A percentile compares a stretch with the other conserved stretches of the same genome.
phyloP scores from a whole-genome alignment of 2,888 invertebrate species.

The Eulithis prunata region DNA sequence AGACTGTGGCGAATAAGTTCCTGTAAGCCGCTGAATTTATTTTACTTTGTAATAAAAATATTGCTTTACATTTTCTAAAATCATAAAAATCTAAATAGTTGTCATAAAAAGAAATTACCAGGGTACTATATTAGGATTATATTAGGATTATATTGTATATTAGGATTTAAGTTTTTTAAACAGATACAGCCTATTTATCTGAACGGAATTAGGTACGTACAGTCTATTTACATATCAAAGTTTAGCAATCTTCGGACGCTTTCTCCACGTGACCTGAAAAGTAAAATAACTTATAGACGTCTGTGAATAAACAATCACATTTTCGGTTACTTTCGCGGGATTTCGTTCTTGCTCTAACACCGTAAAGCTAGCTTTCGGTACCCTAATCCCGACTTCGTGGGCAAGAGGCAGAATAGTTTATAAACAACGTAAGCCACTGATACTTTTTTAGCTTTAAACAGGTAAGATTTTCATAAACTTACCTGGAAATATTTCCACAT shows the following conservation, averaged over 20 bases:
- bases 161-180: too few species aligned
- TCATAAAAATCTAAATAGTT: not conserved
- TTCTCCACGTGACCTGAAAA: slow-evolving; percentile 51
- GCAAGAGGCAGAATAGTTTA: slow-evolving; percentile 55
- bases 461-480: not conserved
- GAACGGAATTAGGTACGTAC: too few species aligned
- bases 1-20: slow-evolving; percentile 40
- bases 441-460: not conserved
- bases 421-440: slow-evolving; percentile 37
- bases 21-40: slow-evolving; percentile 28
- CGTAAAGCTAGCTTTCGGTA: slow-evolving; percentile 56
- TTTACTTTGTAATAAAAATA: slow-evolving; percentile 9
- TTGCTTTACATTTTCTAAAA: not conserved
- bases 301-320: slow-evolving; percentile 58
- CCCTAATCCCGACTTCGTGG: slow-evolving; percentile 49
- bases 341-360: slow-evolving; percentile 54
- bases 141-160: too few species aligned
- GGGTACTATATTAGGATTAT: too few species aligned
- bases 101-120: not conserved
- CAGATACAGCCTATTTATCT: too few species aligned
- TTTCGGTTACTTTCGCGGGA: slow-evolving; percentile 51
- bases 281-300: slow-evolving; percentile 52
- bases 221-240: slow-evolving; percentile 12
- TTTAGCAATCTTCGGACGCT: slow-evolving; percentile 39
- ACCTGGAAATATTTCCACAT: not conserved